phyloP scores from a whole-genome alignment of 2,888 invertebrate species.

The Alloscopus bannaensis region DNA sequence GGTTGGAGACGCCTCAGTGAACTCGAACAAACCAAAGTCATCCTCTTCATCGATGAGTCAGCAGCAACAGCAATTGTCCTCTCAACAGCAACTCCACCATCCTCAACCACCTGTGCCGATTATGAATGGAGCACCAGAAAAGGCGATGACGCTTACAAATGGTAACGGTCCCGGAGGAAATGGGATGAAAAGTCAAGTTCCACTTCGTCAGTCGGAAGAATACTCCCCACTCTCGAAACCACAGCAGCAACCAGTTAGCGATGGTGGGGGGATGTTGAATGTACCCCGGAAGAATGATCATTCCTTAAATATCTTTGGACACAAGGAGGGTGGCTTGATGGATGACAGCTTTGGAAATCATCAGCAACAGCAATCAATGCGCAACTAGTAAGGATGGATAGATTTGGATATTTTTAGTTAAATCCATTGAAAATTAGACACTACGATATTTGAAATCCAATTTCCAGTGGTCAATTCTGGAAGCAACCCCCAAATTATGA shows the following conservation, averaged over 20 bases:
- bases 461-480: slow-evolving; percentile 42
- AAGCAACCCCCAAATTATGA: slow-evolving; percentile 50
- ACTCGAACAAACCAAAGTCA: slow-evolving; percentile 21
- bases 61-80: slow-evolving; percentile 27
- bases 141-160: slow-evolving; percentile 1
- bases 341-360: slow-evolving; percentile 68
- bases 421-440: neutral
- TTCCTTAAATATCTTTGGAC: slow-evolving; percentile 63
- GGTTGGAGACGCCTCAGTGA: slow-evolving; percentile 2
- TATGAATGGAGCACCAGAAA: slow-evolving; percentile 8
- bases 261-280: slow-evolving; percentile 24
- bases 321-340: slow-evolving; percentile 68
- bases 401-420: neutral
- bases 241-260: slow-evolving; percentile 21
- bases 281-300: slow-evolving; percentile 40
- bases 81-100: slow-evolving; percentile 42
- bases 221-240: slow-evolving; percentile 16
- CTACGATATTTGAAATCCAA: neutral
- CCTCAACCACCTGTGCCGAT: slow-evolving; percentile 58
- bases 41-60: slow-evolving; percentile 4
- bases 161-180: slow-evolving; percentile 1
- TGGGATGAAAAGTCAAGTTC: slow-evolving; percentile 23
- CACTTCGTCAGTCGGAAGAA: slow-evolving; percentile 41
- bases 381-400: slow-evolving; percentile 50
- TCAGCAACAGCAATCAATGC: slow-evolving; percentile 59